phyloP scores from a whole-genome alignment of 2,888 invertebrate genomes.

The Pheosia tremula region DNA sequence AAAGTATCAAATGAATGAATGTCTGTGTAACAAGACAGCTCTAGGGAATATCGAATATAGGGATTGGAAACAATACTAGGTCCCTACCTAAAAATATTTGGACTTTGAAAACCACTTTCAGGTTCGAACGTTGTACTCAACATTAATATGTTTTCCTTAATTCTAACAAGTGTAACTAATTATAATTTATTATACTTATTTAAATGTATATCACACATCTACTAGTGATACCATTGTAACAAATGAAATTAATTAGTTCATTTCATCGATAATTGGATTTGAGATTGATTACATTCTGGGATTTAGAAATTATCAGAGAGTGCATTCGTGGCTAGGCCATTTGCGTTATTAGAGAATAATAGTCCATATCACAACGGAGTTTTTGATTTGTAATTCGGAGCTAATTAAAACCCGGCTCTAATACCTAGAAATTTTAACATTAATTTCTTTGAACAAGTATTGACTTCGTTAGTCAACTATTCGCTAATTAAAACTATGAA shows the following conservation, averaged over 20 bases:
- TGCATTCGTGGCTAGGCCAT: background rate
- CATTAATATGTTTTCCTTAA: too few species aligned
- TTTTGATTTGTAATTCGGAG: background rate
- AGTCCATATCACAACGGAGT: background rate
- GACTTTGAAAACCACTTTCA: background rate
- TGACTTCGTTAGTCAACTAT: background rate
- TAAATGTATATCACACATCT: too few species aligned
- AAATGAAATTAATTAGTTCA: background rate
- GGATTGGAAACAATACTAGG: conserved; percentile 2
- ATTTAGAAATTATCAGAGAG: background rate
- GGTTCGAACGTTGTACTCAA: too few species aligned
- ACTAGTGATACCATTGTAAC: background rate
- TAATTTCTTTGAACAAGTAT: background rate
- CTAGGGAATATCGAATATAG: background rate
- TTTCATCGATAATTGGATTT: background rate
- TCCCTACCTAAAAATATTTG: background rate
- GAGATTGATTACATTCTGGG: background rate
- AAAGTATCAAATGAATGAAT: conserved; percentile 20
- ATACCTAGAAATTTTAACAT: background rate
- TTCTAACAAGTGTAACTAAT: too few species aligned
- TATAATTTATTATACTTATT: too few species aligned
- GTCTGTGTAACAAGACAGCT: conserved; percentile 3
- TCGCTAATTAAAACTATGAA: conserved; percentile 34
- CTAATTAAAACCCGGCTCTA: background rate
- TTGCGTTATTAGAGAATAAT: background rate